Evolutionary conservation across 2,797 vertebrate species (phyloP), one percentile per base, ranked within the genome.

Genomic region (Neostethus bicornis): DNA sequence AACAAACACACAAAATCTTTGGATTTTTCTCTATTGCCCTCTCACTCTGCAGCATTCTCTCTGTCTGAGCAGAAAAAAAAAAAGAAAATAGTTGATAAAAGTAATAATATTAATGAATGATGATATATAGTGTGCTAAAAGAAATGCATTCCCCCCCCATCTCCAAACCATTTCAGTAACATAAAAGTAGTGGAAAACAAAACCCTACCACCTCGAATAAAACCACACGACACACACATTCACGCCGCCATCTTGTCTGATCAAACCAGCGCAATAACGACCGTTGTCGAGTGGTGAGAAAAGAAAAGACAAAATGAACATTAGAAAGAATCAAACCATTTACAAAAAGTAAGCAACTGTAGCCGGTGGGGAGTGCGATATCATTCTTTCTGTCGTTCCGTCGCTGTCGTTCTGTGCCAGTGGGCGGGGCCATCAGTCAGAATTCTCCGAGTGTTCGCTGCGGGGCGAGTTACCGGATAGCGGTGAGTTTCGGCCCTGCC

Each of bases 391-490:
- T 42, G 80, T 89, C 87, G 57, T 70, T 81, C 73, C 26, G 32
- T 77, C 46, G 66, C 63, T 74, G 78, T 77, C 63, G 43, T 58
- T 70, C 47, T 51, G 56, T 50, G 61, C 42, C 48, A 59, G 75
- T 34, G 63, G 66, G 42, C 37, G 26, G 68, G 61, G 61, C 58
- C 75, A 81, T 95, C 91, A 96, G 92, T 96, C 94, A 20, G 95
- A 96, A 86, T 93, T 94, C 49, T 95, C 94, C 0, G 95, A 96
- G 67, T 91, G 92, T 77, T 96, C 93, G 57, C 93, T 95, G 70
- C 86, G 93, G 0, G 95, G 93, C n/a, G 95, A 94, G 31, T 90
- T 78, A 73, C 92, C 92, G 0, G 93, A 89, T 13, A 92, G 94
- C 0, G 95, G 94, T 7, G 94, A 93, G 85, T 85, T 87, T 21